These are phyloP conservation scores for Dicranocentrus wangi DNA, from an alignment of 2,888 invertebrate species.

Conservation along the genomic window DNA sequence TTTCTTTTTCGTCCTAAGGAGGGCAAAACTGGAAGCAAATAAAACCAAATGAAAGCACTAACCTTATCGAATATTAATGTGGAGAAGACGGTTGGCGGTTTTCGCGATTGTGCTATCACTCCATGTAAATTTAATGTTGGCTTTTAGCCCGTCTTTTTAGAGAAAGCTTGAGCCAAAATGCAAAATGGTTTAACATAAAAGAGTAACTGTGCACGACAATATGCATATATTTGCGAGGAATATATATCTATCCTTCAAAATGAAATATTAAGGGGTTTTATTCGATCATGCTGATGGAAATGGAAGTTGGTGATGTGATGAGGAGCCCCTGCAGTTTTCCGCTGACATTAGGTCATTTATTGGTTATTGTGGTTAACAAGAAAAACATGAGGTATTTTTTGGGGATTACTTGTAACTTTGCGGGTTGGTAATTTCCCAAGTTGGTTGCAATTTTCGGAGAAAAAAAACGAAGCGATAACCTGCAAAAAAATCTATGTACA, in stretches of 20 bases:
- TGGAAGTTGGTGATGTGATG: constrained; percentile 2
- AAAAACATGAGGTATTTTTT: not conserved
- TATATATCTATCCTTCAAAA: too few species aligned
- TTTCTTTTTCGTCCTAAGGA: too few species aligned
- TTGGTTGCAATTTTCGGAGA: too few species aligned
- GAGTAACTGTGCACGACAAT: not conserved
- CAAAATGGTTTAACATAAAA: not conserved
- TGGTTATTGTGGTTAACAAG: constrained; percentile 26
- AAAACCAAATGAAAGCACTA: constrained; percentile 23
- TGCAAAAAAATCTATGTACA: too few species aligned
- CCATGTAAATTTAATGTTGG: constrained; percentile 9
- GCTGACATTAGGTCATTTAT: constrained; percentile 24
- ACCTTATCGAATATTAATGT: constrained; percentile 27
- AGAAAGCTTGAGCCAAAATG: not conserved
- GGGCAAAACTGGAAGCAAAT: too few species aligned
- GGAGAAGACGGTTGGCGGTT: constrained; percentile 18
- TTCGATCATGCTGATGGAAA: constrained; percentile 10
- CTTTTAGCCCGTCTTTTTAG: not conserved
- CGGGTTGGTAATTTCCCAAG: constrained; percentile 11
- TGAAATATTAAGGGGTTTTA: constrained; percentile 6
- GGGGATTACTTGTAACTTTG: not conserved
- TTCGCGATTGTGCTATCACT: not conserved
- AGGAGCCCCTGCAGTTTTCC: not conserved
- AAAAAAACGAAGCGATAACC: too few species aligned
- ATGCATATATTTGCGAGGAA: not conserved